Conservation (phyloP, 2,113 vertebrate genomes). For the Hippocampus barbouri region DNA sequence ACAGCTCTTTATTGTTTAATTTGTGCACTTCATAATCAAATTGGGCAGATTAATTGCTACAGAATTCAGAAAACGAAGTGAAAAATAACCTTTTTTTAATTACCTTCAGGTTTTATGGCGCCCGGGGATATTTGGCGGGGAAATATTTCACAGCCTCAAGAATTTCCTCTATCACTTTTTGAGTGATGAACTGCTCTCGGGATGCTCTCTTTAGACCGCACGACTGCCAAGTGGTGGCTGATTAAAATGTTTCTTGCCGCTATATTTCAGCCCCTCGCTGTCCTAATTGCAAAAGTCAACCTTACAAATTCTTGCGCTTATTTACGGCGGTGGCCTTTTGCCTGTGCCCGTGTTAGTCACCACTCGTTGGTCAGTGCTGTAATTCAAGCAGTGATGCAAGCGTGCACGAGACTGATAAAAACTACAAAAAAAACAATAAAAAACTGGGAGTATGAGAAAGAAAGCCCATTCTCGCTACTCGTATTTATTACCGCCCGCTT, state of each 20-base stretch:
- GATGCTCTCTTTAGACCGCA: slow-evolving; percentile 75
- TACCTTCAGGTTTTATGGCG: slow-evolving; percentile 59
- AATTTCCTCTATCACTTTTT: slow-evolving; percentile 74
- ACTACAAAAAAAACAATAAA: neutral
- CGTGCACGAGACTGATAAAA: slow-evolving; percentile 5
- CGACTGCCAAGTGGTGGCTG: slow-evolving; percentile 83
- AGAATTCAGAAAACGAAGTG: slow-evolving; percentile 86
- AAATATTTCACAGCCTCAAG: slow-evolving; percentile 75
- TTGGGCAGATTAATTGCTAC: slow-evolving; percentile 99
- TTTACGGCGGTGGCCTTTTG: slow-evolving; percentile 64
- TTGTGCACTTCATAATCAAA: slow-evolving; percentile 99
- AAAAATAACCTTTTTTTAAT: slow-evolving; percentile 88
- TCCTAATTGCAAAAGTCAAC: slow-evolving; percentile 75
- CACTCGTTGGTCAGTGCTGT: slow-evolving; percentile 18
- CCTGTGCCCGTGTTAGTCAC: slow-evolving; percentile 49
- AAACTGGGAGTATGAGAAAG: slow-evolving; percentile 1
- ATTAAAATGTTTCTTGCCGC: slow-evolving; percentile 84
- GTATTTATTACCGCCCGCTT: slow-evolving; percentile 6
- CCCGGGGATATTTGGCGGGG: slow-evolving; percentile 79
- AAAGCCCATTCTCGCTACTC: slow-evolving; percentile 1
- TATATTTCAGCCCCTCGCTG: slow-evolving; percentile 80
- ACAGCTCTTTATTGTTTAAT: slow-evolving; percentile 99
- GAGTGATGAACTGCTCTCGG: slow-evolving; percentile 84
- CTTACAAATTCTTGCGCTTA: slow-evolving; percentile 72
- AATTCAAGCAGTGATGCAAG: slow-evolving; percentile 3